Evolutionary conservation across 2,888 invertebrate genomes (phyloP).

Genomic region (Lottia scabra): DNA sequence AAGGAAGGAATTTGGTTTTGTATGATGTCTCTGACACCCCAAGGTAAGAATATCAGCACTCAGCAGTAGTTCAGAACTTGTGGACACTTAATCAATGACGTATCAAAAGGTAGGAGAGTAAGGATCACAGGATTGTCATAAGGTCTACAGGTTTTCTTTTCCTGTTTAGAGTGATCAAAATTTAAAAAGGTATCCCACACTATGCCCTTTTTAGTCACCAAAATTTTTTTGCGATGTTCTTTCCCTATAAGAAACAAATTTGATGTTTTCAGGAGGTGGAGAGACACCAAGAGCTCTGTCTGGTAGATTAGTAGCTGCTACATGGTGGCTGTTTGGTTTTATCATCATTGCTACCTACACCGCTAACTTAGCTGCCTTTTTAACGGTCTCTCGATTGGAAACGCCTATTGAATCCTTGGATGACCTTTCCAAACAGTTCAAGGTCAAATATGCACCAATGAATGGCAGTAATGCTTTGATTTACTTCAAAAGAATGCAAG

Average conservation of each 20-base stretch:
- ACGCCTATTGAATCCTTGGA: conserved; percentile 92
- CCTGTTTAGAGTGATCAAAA: no score
- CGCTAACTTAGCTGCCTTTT: conserved; percentile 96
- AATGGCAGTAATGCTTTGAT: conserved; percentile 90
- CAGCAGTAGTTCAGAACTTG: no score
- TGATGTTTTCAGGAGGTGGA: conserved; percentile 55
- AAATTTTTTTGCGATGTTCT: no score
- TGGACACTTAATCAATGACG: no score
- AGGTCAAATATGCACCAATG: conserved; percentile 93
- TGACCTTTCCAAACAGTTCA: conserved; percentile 94
- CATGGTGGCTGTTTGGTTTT: conserved; percentile 99
- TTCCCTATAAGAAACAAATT: neutral
- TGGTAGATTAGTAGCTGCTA: conserved; percentile 93
- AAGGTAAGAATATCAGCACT: conserved; percentile 72
- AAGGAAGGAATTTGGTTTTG: conserved; percentile 99
- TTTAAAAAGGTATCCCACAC: no score
- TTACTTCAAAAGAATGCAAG: conserved; percentile 95
- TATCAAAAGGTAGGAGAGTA: no score
- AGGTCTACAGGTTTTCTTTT: no score
- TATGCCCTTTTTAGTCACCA: neutral
- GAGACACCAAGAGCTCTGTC: conserved; percentile 84
- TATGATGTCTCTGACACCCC: conserved; percentile 96
- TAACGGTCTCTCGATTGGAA: conserved; percentile 90
- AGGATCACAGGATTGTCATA: no score
- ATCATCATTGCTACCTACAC: conserved; percentile 99